Evolutionary conservation across 1,140 invertebrate species (phyloP).

Genomic region (Galleria mellonella): DNA sequence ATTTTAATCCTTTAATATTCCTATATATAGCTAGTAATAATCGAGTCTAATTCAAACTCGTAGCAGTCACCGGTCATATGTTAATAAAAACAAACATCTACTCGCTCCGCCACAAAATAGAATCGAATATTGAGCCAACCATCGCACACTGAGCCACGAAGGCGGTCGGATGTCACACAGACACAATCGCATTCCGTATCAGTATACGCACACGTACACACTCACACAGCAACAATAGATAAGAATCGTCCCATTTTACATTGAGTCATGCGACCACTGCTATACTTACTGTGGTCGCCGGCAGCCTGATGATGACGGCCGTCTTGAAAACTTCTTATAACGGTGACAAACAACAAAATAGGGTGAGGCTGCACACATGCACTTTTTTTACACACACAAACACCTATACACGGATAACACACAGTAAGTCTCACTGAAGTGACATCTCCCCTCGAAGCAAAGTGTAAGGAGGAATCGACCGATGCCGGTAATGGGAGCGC

Average conservation of each 20-base stretch:
- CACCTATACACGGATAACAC: constrained; percentile 11
- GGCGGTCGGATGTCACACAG: constrained; percentile 55
- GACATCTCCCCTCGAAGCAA: constrained; percentile 18
- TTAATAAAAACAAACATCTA: constrained; percentile 73
- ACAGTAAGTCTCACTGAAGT: constrained; percentile 4
- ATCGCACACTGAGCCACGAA: constrained; percentile 43
- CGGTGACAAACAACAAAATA: constrained; percentile 42
- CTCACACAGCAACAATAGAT: constrained; percentile 51
- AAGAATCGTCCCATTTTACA: constrained; percentile 73
- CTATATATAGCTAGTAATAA: no score
- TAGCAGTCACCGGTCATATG: constrained; percentile 61
- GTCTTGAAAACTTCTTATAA: constrained; percentile 55
- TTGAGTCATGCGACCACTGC: constrained; percentile 47
- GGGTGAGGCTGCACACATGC: constrained; percentile 43
- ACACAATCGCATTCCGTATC: constrained; percentile 10
- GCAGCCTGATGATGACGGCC: constrained; percentile 69
- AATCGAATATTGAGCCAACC: constrained; percentile 69
- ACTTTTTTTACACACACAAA: constrained; percentile 36
- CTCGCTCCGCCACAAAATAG: constrained; percentile 64
- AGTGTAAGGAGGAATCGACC: constrained; percentile 23
- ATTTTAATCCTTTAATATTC: no score
- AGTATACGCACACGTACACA: constrained; percentile 19
- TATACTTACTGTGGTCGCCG: constrained; percentile 68
- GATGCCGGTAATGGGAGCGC: constrained; percentile 29
- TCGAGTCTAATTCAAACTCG: constrained; percentile 24